Base-by-base conservation (phyloP, 2,113 vertebrate genomes). In the Zapus hudsonius region DNA sequence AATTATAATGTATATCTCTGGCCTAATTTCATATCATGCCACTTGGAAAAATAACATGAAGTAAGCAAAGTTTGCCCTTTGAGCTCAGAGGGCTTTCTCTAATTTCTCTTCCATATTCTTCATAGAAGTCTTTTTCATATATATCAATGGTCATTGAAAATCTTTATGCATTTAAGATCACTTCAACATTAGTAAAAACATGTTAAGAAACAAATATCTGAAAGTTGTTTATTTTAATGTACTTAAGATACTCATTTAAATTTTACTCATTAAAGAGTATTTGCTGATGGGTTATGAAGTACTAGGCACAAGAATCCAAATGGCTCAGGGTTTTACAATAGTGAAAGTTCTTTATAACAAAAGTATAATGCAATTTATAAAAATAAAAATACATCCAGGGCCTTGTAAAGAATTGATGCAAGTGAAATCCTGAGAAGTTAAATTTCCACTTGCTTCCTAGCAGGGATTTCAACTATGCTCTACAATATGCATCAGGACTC, bases 11-110 rank as follows among this genome's bases (percentile, higher is more conserved):
- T 55, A 38, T 55, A 36, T 12, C 9, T 69, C 31, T 85, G 16
- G 36, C 57, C 27, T 64, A 91, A 63, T 78, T 84, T 76, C 75
- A 61, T 44, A 11, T 47, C 25, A 22, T 69, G 61, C 29, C 20
- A 73, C n/a, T 79, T 84, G 40, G 7, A 85, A 52, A 93, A 93
- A 93, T 74, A n/a, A n/a, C 44, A 64, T 55, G 16, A 94, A 55
- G 9, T 74, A 64, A 59, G 7, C 23, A 91, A 90, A 89, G 7
- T 67, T 83, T 84, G 1, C 25, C 33, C 63, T 67, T 76, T 78
- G 63, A 80, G 13, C 2, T 31, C 33, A 29, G 2, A 81, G 1
- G 17, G 57, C 17, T 22, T 83, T 17, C 79, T 69, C 15, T 81
- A 92, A 13, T 33, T 63, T 73, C 4, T 70, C 16, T 74, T 91